Conservation (phyloP, 2,797 vertebrate species). For the Chlorospingus flavigularis region DNA sequence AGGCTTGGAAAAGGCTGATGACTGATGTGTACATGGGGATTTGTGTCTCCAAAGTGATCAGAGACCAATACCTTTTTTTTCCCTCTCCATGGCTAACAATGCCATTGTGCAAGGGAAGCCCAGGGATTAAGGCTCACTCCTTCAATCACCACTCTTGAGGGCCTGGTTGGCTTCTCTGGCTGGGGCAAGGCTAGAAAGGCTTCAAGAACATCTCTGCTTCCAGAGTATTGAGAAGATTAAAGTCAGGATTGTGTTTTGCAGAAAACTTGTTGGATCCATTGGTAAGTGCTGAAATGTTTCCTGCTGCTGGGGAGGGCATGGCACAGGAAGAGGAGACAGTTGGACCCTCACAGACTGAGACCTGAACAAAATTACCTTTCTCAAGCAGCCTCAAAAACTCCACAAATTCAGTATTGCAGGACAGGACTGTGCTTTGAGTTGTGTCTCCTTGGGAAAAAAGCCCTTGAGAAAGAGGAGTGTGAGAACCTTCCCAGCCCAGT, state of each 20-base stretch:
- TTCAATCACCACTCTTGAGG: not conserved
- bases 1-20: not conserved
- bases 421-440: not conserved
- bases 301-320: not conserved
- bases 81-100: not conserved
- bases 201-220: not conserved
- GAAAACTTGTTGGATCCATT: not conserved
- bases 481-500: not conserved
- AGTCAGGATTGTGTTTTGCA: not conserved
- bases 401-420: not conserved
- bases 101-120: not conserved
- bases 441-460: not conserved
- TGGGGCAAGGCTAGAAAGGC: not conserved
- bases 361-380: not conserved
- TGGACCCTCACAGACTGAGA: not conserved
- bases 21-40: not conserved
- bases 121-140: not conserved
- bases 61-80: not conserved
- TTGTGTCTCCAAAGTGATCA: not conserved
- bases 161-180: not conserved
- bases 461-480: not conserved
- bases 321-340: not conserved
- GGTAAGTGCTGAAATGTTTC: not conserved
- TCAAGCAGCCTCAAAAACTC: not conserved
- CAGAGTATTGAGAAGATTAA: not conserved